Conservation (phyloP, 1,140 invertebrate species). For the Hypsibius dujardini region DNA sequence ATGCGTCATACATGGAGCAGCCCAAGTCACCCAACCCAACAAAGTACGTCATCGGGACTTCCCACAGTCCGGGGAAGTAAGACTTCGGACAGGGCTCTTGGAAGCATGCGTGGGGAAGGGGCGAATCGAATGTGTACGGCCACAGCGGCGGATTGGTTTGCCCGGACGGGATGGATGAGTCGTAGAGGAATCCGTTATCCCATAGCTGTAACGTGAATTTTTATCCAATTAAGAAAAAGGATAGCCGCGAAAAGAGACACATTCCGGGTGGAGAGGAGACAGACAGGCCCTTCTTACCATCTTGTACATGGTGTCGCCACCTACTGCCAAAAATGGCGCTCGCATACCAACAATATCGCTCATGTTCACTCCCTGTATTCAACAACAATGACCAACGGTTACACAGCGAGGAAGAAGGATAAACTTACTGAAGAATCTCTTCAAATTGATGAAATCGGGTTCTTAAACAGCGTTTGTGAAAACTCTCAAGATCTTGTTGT, state of each 20-base stretch:
- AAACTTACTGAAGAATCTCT: no score
- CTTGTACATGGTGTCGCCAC: slow-evolving; percentile 38
- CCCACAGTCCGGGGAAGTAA: slow-evolving; percentile 69
- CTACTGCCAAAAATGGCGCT: slow-evolving; percentile 30
- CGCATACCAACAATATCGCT: slow-evolving; percentile 38
- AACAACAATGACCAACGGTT: no score
- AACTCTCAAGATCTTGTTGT: no score
- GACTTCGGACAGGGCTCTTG: slow-evolving; percentile 50
- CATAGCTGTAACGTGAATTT: no score
- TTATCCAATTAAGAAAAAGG: no score
- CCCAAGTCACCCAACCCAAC: slow-evolving; percentile 74
- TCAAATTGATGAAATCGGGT: no score
- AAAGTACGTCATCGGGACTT: slow-evolving; percentile 86
- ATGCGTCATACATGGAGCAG: slow-evolving; percentile 82
- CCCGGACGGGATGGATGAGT: slow-evolving; percentile 1
- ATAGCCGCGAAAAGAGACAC: no score
- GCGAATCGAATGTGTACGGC: slow-evolving; percentile 10
- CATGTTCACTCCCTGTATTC: slow-evolving; percentile 27
- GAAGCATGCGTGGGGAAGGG: slow-evolving; percentile 4
- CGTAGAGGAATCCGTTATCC: slow-evolving; percentile 13
- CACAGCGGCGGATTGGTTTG: slow-evolving; percentile 14
- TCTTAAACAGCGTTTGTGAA: no score
- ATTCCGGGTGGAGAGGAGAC: no score
- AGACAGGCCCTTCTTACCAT: no score
- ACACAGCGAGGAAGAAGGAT: no score